Evolutionary conservation across 2,113 vertebrate genomes (phyloP).

Genomic region (Tragelaphus strepsiceros): DNA sequence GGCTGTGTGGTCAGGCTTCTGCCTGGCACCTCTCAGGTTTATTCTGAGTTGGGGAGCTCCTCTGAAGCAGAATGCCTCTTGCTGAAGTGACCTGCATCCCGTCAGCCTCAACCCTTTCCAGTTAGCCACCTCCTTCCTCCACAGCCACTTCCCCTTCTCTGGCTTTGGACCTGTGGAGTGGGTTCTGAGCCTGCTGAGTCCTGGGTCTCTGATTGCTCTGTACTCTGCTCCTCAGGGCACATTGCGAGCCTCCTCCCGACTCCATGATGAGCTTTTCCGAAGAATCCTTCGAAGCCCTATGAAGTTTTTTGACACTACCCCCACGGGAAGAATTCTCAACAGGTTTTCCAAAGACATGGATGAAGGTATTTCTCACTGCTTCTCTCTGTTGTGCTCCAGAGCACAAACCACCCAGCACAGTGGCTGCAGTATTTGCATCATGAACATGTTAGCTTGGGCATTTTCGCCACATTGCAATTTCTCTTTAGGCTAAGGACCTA

Average conservation of each 20-base stretch:
- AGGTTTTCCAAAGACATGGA: conserved; percentile 96
- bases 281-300: conserved; percentile 94
- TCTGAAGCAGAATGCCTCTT: not conserved
- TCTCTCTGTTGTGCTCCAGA: not conserved
- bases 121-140: not conserved
- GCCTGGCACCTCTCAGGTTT: rapidly evolving
- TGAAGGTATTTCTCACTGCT: conserved; percentile 84
- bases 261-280: conserved; percentile 91
- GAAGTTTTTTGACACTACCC: conserved; percentile 95
- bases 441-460: not conserved
- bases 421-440: not conserved
- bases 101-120: not conserved
- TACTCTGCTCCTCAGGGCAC: conserved; percentile 82
- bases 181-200: not conserved
- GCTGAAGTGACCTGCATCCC: not conserved
- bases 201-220: not conserved
- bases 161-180: not conserved
- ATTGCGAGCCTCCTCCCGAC: conserved; percentile 88
- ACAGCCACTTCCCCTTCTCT: not conserved
- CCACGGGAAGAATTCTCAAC: conserved; percentile 89
- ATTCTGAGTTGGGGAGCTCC: not conserved
- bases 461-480: not conserved
- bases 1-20: not conserved
- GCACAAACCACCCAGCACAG: not conserved
- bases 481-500: not conserved